Base-by-base conservation (phyloP, 2,888 invertebrate genomes). In the Trissolcus japonicus region DNA sequence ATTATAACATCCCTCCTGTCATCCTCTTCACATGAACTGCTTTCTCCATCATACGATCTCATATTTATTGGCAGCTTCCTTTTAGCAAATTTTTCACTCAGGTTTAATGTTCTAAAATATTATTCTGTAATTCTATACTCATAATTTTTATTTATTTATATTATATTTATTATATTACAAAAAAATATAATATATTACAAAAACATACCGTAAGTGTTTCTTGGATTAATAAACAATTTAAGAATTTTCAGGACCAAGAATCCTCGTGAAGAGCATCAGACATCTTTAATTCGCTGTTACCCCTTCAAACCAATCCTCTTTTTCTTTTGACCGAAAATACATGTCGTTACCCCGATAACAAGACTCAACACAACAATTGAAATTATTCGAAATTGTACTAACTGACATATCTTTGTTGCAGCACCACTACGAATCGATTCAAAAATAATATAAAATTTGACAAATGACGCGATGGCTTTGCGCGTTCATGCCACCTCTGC, bases 41-140 rank as follows among this genome's bases (percentile, higher is more conserved):
- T 89, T 79, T 89, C 89, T 7, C 88, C 89, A 81, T 89, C 89
- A 80, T 89, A 89, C 3, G 89, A 89, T 69, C 88, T 85, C 89
- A 89, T 89, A 72, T 77, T 59, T 16, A 16, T 41, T 14, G 19
- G 16, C 19, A 25, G 2, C 35, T 35, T 35, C 11, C 9, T 35
- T 35, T 35, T 35, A 35, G 11, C 2, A 1, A 35, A 35, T 11
- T 35, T 35, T 7, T 35, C 35, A 35, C 25, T 3, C 2, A 25
- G 25, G 4, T 19, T 19, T 2, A 29, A 6, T 7, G 29, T 1
- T 35, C 11, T 9, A 35, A 35, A 35, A 35, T 35, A 11, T 35
- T 35, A 35, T 35, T 11, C 6, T 35, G 9, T 9, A 35, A 35
- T 11, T 9, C 35, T 35, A 11, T 6, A 9, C 9, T 35, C 2